Percentiles rank a stretch among this genome's conserved stretches.
Conservation (phyloP, 2,113 vertebrate genomes). For the Athene noctua region DNA sequence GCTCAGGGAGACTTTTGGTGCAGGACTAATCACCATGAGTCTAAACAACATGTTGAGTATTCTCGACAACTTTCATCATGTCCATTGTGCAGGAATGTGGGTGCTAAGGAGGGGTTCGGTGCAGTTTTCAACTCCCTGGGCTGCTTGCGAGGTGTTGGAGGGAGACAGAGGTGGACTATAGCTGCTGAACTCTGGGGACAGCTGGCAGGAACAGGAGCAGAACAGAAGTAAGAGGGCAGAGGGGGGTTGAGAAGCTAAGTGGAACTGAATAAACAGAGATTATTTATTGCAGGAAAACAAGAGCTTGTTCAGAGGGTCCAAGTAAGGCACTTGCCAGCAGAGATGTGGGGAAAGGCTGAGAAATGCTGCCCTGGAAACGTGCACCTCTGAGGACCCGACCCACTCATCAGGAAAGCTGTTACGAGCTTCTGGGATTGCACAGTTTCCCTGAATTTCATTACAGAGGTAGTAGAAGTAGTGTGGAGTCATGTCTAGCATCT, state of each 20-base stretch:
- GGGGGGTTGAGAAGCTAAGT: neutral
- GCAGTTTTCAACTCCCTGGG: neutral
- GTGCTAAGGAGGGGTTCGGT: neutral
- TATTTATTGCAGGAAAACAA: neutral
- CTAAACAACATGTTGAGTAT: neutral
- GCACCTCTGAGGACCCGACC: neutral
- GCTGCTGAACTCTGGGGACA: neutral
- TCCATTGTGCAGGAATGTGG: rapidly evolving
- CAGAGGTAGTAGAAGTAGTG: neutral
- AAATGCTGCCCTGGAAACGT: neutral
- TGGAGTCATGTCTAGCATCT: neutral
- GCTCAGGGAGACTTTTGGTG: neutral
- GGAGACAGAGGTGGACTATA: neutral
- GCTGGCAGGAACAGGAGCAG: neutral
- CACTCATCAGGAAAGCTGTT: neutral
- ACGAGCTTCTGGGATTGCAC: neutral
- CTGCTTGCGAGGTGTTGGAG: neutral
- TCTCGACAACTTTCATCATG: neutral
- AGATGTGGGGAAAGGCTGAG: neutral
- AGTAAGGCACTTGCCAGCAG: neutral
- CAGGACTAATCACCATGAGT: neutral
- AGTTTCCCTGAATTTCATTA: neutral
- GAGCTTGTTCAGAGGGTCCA: neutral
- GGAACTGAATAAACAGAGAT: neutral
- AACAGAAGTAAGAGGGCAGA: neutral